Percentiles rank a stretch among this genome's conserved stretches.
These are phyloP conservation scores for Catharus fuscescens DNA, from an alignment of 2,113 vertebrate genomes.

Conservation along the genomic window DNA sequence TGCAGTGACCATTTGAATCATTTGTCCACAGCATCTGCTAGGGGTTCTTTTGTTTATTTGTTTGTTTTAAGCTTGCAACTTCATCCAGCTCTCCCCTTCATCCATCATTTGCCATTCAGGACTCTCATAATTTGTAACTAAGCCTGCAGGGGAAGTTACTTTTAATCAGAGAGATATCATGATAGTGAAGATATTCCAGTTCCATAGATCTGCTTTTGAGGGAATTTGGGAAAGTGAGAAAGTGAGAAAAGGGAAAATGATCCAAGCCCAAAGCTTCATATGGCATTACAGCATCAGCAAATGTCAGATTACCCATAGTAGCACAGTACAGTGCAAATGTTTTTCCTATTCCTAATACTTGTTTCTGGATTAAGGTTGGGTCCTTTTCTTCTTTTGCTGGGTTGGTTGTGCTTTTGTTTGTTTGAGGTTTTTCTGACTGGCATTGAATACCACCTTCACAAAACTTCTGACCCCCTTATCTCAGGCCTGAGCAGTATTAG, in stretches of 20 bases:
- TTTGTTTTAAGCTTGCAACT: background rate
- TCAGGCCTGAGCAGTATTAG: background rate
- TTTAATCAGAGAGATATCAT: background rate
- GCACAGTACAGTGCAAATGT: background rate
- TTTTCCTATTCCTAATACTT: background rate
- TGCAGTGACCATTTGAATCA: background rate
- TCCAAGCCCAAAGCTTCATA: background rate
- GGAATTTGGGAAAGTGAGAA: background rate
- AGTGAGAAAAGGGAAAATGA: background rate
- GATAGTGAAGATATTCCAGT: background rate
- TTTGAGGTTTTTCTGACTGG: background rate
- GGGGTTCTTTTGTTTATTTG: background rate
- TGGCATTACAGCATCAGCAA: background rate
- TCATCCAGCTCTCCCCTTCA: background rate
- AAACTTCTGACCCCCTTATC: background rate
- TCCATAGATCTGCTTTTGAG: background rate
- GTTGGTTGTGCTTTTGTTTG: background rate
- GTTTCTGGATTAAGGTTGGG: background rate
- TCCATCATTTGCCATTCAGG: background rate
- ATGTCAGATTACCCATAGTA: background rate
- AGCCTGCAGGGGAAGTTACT: background rate
- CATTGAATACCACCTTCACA: background rate
- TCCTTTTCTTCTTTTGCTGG: background rate
- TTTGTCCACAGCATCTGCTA: background rate
- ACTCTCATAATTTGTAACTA: background rate